Evolutionary conservation across 2,888 invertebrate genomes (phyloP), one percentile per base, ranked within the genome.

Genomic region (Limnephilus marmoratus): DNA sequence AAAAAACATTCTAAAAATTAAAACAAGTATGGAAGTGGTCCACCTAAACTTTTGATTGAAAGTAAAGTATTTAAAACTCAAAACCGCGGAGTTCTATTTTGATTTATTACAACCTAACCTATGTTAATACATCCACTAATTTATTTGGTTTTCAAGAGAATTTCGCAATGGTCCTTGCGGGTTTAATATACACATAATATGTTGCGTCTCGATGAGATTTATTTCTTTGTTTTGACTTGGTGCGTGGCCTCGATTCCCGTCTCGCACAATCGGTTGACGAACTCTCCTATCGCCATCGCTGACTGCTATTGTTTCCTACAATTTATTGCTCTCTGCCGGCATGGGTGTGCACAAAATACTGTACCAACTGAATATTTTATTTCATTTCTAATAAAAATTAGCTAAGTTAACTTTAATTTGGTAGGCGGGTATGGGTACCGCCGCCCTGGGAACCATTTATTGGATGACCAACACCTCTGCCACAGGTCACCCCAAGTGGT

Each of bases 241-340:
- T 68, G 68, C 68, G 68, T 80, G 68, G n/a, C 81, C 34, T 34
- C 88, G 81, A n/a, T n/a, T 18, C 31, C 41, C 24, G 37, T 41
- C 24, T 80, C 37, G 34, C 88, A 90, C 82, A 81, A 90, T 81
- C 81, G 90, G 81, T 90, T 82, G 82, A 82, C 82, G 90, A 90
- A 90, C 90, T 82, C 82, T 45, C 45, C 81, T 53, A 92, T 87
- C 92, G 34, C 83, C 68, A 29, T 83, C 89, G 82, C 85, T 37
- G 85, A 41, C 34, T 45, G 83, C 83, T 68, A 68, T 68, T 68
- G 68, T 68, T 68, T 68, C 68, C 68, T 68, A 24, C 68, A 68
- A 68, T 68, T 68, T 24, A 68, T 68, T 24, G 68, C 68, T 68
- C 68, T 68, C 53, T 18, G 7, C 9, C 24, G 24, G 9, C 68